Conservation (phyloP, 2,113 vertebrate genomes). For the Echinops telfairi region DNA sequence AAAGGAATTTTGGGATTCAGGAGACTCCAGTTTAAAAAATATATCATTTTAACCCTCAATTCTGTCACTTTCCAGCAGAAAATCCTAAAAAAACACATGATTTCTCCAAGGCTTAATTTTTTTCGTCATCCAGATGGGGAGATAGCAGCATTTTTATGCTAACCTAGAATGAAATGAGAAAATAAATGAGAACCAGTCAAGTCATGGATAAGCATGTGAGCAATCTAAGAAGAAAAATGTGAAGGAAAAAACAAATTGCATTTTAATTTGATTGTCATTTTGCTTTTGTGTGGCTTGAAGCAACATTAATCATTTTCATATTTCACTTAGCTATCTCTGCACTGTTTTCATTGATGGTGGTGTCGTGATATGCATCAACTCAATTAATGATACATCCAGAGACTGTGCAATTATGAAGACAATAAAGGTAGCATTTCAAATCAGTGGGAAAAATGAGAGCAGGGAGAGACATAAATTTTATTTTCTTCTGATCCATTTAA, state of each 20-base stretch:
- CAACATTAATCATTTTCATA: not conserved
- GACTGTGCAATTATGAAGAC: no score
- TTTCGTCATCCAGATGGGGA: not conserved
- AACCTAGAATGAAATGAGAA: not conserved
- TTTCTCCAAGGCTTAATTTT: not conserved
- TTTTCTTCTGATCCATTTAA: no score
- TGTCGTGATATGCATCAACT: no score
- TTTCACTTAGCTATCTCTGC: not conserved
- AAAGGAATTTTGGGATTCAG: not conserved
- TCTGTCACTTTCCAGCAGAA: not conserved
- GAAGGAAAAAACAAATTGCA: not conserved
- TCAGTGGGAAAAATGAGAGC: no score
- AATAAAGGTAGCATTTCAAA: no score
- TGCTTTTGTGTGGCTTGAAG: not conserved
- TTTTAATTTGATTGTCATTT: slow-evolving; percentile 7
- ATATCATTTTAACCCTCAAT: not conserved
- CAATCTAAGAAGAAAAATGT: not conserved
- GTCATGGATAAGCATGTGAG: not conserved
- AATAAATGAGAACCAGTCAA: not conserved
- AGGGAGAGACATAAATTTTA: no score
- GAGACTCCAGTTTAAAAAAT: not conserved
- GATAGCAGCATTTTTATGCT: not conserved
- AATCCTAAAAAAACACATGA: not conserved
- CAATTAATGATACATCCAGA: no score
- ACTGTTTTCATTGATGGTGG: not conserved